Evolutionary conservation across 2,113 vertebrate species (phyloP).

Genomic region (Irena cyanogastra): DNA sequence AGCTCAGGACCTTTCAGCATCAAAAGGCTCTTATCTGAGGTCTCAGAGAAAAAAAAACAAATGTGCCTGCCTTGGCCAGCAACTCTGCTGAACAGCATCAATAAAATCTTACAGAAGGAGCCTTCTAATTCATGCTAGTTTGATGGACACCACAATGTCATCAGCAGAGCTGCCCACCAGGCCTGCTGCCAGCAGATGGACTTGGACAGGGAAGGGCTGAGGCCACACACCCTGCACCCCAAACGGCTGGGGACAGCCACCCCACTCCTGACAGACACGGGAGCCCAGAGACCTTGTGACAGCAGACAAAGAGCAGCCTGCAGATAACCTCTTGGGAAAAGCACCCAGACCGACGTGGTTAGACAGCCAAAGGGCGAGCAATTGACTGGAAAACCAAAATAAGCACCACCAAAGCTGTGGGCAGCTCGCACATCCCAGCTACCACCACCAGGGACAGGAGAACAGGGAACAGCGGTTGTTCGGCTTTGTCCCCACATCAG

Average conservation of each 20-base stretch:
- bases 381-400: neutral
- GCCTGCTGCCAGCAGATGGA: neutral
- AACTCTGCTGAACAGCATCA: neutral
- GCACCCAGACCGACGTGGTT: accelerated
- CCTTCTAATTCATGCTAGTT: neutral
- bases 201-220: accelerated
- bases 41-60: neutral
- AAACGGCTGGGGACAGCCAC: accelerated
- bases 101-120: neutral
- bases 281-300: neutral
- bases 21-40: neutral
- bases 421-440: neutral
- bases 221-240: neutral
- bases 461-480: neutral
- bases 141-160: neutral
- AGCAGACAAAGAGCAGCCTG: neutral
- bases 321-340: neutral
- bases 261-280: neutral
- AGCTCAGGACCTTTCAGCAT: neutral
- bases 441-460: neutral
- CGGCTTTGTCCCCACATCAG: neutral
- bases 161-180: neutral
- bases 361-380: neutral
- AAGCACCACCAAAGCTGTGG: neutral
- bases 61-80: neutral